A percentile compares a stretch with the other conserved stretches of the same genome.
phyloP scores from a whole-genome alignment of 1,140 invertebrate species.

The Drosophila sturtevanti region DNA sequence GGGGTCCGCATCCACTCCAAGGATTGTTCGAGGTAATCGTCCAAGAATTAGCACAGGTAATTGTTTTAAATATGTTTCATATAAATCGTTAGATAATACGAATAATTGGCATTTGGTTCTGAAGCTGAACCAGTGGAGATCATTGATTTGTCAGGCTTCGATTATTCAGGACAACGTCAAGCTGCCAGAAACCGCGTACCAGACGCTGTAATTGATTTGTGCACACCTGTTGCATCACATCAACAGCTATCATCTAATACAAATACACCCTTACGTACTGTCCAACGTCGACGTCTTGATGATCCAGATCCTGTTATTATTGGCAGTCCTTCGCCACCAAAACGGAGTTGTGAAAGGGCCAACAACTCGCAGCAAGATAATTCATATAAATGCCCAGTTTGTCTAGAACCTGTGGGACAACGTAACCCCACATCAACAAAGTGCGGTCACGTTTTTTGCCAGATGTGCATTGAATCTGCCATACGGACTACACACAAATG shows the following conservation, averaged over 20 bases:
- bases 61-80: not conserved
- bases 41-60: constrained; percentile 2
- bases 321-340: constrained; percentile 17
- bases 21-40: not conserved
- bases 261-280: not conserved
- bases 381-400: constrained; percentile 60
- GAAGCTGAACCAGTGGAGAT: constrained; percentile 36
- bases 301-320: not conserved
- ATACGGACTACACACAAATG: constrained; percentile 43
- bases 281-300: not conserved
- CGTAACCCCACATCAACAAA: constrained; percentile 49
- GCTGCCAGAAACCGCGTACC: not conserved
- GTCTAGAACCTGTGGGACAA: constrained; percentile 35
- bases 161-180: not conserved
- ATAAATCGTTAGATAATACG: not conserved
- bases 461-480: constrained; percentile 37
- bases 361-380: constrained; percentile 7
- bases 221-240: constrained; percentile 16
- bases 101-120: not conserved
- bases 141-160: constrained; percentile 40
- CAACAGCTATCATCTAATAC: not conserved
- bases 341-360: not conserved
- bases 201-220: constrained; percentile 39
- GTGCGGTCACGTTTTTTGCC: constrained; percentile 65
- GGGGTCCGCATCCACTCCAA: constrained; percentile 26